A percentile compares a stretch with the other conserved stretches of the same genome.
phyloP scores from a whole-genome alignment of 2,797 vertebrate species.

The Macroramphosus scolopax region DNA sequence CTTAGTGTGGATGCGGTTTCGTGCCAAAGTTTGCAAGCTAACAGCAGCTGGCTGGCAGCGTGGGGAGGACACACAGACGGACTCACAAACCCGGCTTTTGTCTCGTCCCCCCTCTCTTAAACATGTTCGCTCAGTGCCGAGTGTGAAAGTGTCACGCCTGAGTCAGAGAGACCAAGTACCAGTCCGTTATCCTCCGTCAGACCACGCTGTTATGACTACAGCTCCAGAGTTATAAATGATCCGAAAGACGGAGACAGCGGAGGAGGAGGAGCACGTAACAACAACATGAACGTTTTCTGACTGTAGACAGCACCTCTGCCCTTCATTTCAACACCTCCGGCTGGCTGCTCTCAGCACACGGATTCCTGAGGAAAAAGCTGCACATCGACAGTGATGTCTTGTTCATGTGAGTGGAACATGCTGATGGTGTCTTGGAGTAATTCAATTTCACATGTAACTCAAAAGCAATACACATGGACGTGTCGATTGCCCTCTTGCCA shows the following conservation, averaged over 20 bases:
- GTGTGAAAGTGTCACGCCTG: constrained; percentile 32
- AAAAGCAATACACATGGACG: constrained; percentile 30
- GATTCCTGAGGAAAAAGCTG: constrained; percentile 53
- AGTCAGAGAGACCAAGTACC: constrained; percentile 40
- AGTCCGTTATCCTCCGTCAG: constrained; percentile 60
- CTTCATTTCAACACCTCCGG: constrained; percentile 48
- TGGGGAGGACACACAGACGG: constrained; percentile 21
- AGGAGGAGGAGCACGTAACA: constrained; percentile 23
- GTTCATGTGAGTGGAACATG: constrained; percentile 37
- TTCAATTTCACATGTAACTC: constrained; percentile 42
- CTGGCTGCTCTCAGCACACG: constrained; percentile 42
- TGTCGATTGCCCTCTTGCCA: constrained; percentile 33
- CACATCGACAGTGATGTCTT: constrained; percentile 10
- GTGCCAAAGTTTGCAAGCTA: constrained; percentile 47
- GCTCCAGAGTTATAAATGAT: constrained; percentile 43
- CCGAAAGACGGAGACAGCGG: constrained; percentile 10
- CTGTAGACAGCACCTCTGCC: too few relatives aligned
- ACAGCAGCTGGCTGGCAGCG: constrained; percentile 55
- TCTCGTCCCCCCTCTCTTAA: constrained; percentile 5
- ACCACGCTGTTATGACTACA: constrained; percentile 65
- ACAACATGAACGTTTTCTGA: too few relatives aligned
- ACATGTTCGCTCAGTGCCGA: constrained; percentile 26
- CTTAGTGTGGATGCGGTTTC: constrained; percentile 23
- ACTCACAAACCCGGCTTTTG: constrained; percentile 37
- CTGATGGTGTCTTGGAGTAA: constrained; percentile 34